These are phyloP conservation scores for Oscheius sp. DNA, from an alignment of 2,888 invertebrate genomes.

Conservation along the genomic window DNA sequence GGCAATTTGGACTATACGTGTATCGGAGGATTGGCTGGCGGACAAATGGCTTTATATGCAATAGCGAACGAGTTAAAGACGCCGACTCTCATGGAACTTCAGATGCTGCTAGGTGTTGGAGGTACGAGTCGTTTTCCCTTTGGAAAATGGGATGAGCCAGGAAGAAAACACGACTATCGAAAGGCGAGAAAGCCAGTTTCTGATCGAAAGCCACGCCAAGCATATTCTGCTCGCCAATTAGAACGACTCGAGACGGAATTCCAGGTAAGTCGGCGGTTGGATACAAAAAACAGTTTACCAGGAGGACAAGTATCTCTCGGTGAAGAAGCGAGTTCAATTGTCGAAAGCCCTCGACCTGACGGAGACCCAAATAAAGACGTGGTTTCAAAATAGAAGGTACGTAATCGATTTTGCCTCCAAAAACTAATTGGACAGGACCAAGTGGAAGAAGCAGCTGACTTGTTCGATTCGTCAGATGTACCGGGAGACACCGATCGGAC, in stretches of 20 bases:
- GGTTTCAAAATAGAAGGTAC: constrained; percentile 88
- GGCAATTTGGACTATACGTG: not conserved
- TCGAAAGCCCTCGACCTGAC: constrained; percentile 88
- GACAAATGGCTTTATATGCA: constrained; percentile 55
- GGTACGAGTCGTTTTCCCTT: constrained; percentile 34
- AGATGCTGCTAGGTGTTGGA: constrained; percentile 68
- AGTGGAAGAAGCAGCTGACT: constrained; percentile 96
- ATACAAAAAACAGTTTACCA: constrained; percentile 70
- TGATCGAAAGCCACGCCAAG: constrained; percentile 93
- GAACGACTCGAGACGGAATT: constrained; percentile 92
- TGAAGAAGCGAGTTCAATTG: constrained; percentile 91
- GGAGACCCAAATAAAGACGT: constrained; percentile 95
- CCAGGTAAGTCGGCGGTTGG: constrained; percentile 78
- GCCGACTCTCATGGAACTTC: constrained; percentile 70
- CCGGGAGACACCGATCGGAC: constrained; percentile 77
- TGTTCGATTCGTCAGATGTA: constrained; percentile 89
- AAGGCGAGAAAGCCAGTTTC: constrained; percentile 87
- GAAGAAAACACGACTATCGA: constrained; percentile 82
- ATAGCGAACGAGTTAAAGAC: constrained; percentile 55
- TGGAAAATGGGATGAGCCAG: not conserved
- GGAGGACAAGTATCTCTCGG: constrained; percentile 93
- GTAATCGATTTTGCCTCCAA: not conserved
- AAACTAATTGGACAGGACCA: constrained; percentile 80
- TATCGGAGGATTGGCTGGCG: constrained; percentile 41
- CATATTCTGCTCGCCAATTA: constrained; percentile 92